Evolutionary conservation across 2,113 vertebrate genomes (phyloP).

Genomic region (Chaetorhynchus papuensis): DNA sequence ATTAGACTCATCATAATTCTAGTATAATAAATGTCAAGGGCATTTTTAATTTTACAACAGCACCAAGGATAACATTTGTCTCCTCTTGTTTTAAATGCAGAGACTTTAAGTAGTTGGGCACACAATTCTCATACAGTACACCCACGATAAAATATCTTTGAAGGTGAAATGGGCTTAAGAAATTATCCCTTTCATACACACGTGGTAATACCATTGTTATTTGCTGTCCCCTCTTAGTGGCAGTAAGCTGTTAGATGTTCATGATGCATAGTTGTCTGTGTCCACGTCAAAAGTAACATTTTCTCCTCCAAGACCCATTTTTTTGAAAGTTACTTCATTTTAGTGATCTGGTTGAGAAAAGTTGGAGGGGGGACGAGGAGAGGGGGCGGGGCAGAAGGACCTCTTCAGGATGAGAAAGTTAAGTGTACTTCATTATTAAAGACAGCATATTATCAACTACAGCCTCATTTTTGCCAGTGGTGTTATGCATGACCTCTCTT

Average conservation of each 20-base stretch:
- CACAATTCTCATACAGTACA: background rate
- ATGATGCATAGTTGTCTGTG: background rate
- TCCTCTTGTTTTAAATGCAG: background rate
- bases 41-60: background rate
- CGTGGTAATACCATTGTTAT: background rate
- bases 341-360: background rate
- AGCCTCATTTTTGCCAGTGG: background rate
- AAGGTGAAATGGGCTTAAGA: background rate
- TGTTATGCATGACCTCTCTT: background rate
- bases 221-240: background rate
- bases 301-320: background rate
- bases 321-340: background rate
- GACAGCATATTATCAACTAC: background rate
- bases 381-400: background rate
- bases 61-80: background rate
- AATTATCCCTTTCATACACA: background rate
- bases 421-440: background rate
- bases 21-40: background rate
- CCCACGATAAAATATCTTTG: background rate
- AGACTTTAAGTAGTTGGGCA: background rate
- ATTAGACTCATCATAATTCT: background rate
- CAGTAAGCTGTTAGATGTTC: background rate
- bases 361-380: rapidly evolving
- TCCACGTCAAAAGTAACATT: background rate
- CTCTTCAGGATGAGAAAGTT: background rate